Conservation (phyloP, 2,797 vertebrate species). For the Cynodonichthys magdalenae region DNA sequence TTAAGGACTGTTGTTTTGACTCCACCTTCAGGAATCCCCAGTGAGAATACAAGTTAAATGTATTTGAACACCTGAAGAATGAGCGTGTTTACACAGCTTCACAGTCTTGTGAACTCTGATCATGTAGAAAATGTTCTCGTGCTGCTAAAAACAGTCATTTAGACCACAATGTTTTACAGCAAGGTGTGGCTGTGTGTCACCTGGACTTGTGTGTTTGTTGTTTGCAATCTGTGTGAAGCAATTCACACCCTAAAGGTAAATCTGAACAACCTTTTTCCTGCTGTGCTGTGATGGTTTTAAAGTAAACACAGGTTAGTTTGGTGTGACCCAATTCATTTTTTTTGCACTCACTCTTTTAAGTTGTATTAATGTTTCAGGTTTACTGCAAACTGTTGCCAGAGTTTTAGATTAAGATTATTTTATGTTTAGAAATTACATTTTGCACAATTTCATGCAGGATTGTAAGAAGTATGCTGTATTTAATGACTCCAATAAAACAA, state of each 20-base stretch:
- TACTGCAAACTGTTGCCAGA: too few species aligned
- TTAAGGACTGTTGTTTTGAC: constrained; percentile 20
- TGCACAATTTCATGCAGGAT: too few species aligned
- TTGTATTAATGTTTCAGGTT: not conserved
- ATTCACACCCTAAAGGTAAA: constrained; percentile 62
- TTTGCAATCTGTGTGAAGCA: constrained; percentile 5
- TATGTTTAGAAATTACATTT: too few species aligned
- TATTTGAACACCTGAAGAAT: constrained; percentile 1
- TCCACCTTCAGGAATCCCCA: constrained; percentile 30
- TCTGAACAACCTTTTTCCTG: constrained; percentile 19
- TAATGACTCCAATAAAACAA: too few species aligned
- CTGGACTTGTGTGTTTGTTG: constrained; percentile 5
- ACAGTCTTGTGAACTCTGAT: not conserved
- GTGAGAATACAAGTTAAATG: constrained; percentile 17
- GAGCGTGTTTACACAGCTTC: not conserved
- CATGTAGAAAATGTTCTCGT: not conserved
- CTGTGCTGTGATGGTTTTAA: constrained; percentile 30
- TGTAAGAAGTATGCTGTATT: too few species aligned
- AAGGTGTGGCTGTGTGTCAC: constrained; percentile 39
- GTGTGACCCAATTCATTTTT: constrained; percentile 32
- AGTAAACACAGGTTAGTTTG: constrained; percentile 23
- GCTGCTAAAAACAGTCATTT: not conserved
- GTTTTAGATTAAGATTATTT: too few species aligned
- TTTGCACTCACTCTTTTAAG: not conserved
- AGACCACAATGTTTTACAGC: not conserved